Base-by-base conservation (phyloP, 2,888 invertebrate species). In the Epirrhoe alternata region DNA sequence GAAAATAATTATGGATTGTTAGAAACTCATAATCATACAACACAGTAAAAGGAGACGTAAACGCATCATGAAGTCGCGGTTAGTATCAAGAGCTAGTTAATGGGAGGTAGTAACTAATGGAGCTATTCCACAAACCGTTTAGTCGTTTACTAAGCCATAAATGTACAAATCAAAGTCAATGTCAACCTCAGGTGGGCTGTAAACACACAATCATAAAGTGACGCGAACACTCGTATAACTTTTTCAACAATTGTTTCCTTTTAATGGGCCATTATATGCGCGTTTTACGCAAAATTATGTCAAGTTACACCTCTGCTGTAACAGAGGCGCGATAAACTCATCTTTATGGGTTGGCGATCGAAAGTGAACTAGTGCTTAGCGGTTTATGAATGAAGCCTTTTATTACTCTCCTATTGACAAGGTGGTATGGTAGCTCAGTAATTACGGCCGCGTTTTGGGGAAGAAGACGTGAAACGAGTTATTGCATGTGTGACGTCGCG, bases 221-320 rank as follows among this genome's bases (percentile, higher is more conserved):
- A 90, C 92, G 91, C 83, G 87, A 89, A 85, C 87, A 89, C 89
- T 89, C 91, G 88, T 92, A 90, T 91, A 91, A 93, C 90, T 92
- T 93, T 93, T 93, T 92, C 87, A 92, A 92, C 92, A 92, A 93
- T 92, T 92, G 92, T 93, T 92, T 92, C 89, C 87, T 87, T 92
- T 92, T 92, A 92, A 93, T 92, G 89, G 92, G 83, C 91, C 90
- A 91, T 93, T 91, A 92, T 91, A 90, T 90, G 86, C 88, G 87
- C 85, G 90, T 89, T 92, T 91, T 91, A 91, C 90, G 92, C 91
- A 92, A 92, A 92, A 92, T 90, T 90, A 92, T 92, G 90, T 92
- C 89, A 91, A 88, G 90, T 88, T 92, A 91, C 92, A 92, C 92
- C 88, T 91, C 87, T 86, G 87, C 86, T 85, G 89, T 90, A 89